Percentiles rank a stretch among this genome's conserved stretches.
These are phyloP conservation scores for Chaitophorus viminalis DNA, from an alignment of 2,888 invertebrate genomes.

Conservation along the genomic window DNA sequence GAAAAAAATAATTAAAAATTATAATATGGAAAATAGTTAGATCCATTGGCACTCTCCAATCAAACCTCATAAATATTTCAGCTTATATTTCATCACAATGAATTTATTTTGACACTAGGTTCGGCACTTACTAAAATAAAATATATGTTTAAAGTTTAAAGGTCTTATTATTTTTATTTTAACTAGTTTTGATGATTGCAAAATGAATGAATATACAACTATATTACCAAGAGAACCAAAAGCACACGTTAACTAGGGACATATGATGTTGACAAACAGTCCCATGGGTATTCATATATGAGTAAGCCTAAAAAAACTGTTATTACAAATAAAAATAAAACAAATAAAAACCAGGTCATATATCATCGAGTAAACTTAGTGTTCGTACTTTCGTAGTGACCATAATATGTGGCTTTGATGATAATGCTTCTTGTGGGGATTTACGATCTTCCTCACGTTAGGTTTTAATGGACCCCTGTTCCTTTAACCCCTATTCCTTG, in stretches of 20 bases:
- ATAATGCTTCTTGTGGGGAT: slow-evolving; percentile 54
- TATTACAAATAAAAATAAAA: slow-evolving; percentile 25
- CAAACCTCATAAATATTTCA: neutral
- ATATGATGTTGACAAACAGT: slow-evolving; percentile 39
- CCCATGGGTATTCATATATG: slow-evolving; percentile 25
- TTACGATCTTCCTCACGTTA: slow-evolving; percentile 24
- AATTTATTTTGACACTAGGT: too few species aligned
- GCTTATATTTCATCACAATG: too few species aligned
- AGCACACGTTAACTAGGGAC: slow-evolving; percentile 22
- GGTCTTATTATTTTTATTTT: slow-evolving; percentile 7
- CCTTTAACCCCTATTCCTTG: neutral
- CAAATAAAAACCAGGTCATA: slow-evolving; percentile 24
- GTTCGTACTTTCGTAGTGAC: slow-evolving; percentile 30
- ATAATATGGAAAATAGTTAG: too few species aligned
- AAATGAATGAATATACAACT: slow-evolving; percentile 1
- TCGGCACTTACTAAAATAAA: neutral
- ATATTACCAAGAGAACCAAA: slow-evolving; percentile 23
- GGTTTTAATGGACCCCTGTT: slow-evolving; percentile 27
- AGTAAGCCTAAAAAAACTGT: neutral
- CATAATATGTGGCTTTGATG: slow-evolving; percentile 49
- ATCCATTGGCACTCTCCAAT: too few species aligned
- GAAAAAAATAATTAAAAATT: too few species aligned
- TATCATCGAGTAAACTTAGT: slow-evolving; percentile 44
- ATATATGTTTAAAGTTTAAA: neutral
- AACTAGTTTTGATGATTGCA: neutral